Base-by-base conservation (phyloP, 1,140 invertebrate species). In the Orchestia grillus region DNA sequence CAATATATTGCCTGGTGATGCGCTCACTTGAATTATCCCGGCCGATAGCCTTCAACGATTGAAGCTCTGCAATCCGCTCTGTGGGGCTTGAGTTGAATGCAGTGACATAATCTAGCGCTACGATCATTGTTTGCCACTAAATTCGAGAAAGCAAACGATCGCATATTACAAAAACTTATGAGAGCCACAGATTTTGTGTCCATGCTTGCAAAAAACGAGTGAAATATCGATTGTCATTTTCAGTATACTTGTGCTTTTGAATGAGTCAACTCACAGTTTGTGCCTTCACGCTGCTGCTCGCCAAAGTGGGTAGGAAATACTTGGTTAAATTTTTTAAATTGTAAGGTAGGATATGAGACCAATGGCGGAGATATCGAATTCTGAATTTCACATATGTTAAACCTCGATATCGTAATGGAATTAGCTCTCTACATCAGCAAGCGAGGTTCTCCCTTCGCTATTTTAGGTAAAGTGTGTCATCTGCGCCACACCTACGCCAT, bases 11-110 rank as follows among this genome's bases (percentile, higher is more conserved):
- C 88, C 88, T 40, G 44, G 15, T 45, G 43, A 44, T 94, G 43
- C 92, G 44, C 43, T 47, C 92, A 8, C 47, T 44, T 44, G 44
- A 94, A 94, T 94, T 94, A 94, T 94, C 44, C 92, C 44, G 41
- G 23, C 92, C 44, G 92, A 94, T 94, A 11, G 92, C 44, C 92
- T 53, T 11, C n/a, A 90, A 15, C 88, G 43, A 42, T 90, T 90
- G 88, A 90, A 90, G 88, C 41, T 41, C 43, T 1, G 28, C 88
- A 90, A 28, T 4, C 41, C 88, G 4, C 88, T 11, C n/a, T 90
- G n/a, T 28, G 42, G 28, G 11, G 41, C 42, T 90, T 90, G 88
- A 90, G 88, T 15, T 77, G 62, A 77, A 90, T 90, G n/a, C 88
- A 90, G 36, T 90, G 43, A 41, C 88, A 44, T 90, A 90, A 90